These are phyloP conservation scores for Dysmachus trigonus DNA, from an alignment of 2,888 invertebrate genomes.

Conservation along the genomic window DNA sequence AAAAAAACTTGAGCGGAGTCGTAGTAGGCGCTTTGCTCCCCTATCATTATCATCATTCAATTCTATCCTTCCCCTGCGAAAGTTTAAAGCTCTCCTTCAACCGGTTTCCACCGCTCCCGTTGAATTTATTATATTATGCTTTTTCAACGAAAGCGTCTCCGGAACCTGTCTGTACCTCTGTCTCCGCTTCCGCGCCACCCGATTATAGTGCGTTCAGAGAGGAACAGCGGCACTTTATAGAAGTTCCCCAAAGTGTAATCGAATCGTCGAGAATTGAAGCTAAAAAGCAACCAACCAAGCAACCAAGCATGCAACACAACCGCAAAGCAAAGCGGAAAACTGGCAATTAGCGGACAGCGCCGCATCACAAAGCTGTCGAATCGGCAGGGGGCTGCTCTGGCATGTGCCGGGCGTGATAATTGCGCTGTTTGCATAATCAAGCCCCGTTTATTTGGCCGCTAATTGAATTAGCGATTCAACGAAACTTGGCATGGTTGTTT, in stretches of 20 bases:
- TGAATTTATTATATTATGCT: neutral
- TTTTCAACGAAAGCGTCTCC: neutral
- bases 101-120: neutral
- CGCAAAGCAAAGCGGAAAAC: neutral
- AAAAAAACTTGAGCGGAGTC: neutral
- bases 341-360: conserved; percentile 1
- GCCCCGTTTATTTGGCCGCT: neutral
- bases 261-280: neutral
- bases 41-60: neutral
- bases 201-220: neutral
- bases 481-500: conserved; percentile 1
- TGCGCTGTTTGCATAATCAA: conserved; percentile 17
- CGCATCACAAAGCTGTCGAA: no score
- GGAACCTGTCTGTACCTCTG: neutral
- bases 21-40: neutral
- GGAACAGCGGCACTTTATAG: neutral
- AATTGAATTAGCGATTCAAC: conserved; percentile 29
- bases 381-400: neutral
- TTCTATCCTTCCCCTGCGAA: neutral
- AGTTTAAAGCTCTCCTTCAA: conserved; percentile 10
- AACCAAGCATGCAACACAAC: neutral
- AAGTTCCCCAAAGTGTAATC: neutral
- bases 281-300: neutral
- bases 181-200: neutral
- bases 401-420: conserved; percentile 9